Conservation (phyloP, 2,113 vertebrate species). For the Sylvietta virens region DNA sequence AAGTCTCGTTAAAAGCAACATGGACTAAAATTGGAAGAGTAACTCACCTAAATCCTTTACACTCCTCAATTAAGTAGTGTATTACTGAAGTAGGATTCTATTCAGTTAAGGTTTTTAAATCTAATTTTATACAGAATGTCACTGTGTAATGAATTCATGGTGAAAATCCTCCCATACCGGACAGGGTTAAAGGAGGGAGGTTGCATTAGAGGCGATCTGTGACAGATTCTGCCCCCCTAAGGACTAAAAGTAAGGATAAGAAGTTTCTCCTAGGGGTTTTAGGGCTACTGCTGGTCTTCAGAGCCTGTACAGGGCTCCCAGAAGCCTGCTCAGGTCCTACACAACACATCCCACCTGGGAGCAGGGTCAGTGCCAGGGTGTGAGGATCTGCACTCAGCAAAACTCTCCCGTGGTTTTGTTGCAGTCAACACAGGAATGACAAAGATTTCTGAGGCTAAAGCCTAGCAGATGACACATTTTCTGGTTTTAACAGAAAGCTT, state of each 20-base stretch:
- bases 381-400: neutral
- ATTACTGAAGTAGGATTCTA: neutral
- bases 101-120: neutral
- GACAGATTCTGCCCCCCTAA: neutral
- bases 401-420: accelerated
- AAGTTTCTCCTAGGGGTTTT: neutral
- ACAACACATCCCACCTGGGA: neutral
- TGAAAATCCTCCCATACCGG: neutral
- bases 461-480: neutral
- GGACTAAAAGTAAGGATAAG: neutral
- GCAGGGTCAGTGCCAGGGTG: neutral
- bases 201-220: neutral
- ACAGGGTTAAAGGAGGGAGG: neutral
- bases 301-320: neutral
- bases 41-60: neutral
- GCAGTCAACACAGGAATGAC: neutral
- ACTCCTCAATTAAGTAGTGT: neutral
- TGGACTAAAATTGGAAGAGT: neutral
- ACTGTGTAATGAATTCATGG: neutral
- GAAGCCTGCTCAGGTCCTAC: neutral
- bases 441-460: neutral
- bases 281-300: neutral
- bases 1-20: neutral
- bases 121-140: neutral
- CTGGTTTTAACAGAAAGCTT: neutral